Conservation (phyloP, 2,113 vertebrate species). For the Trichomycterus rosablanca region DNA sequence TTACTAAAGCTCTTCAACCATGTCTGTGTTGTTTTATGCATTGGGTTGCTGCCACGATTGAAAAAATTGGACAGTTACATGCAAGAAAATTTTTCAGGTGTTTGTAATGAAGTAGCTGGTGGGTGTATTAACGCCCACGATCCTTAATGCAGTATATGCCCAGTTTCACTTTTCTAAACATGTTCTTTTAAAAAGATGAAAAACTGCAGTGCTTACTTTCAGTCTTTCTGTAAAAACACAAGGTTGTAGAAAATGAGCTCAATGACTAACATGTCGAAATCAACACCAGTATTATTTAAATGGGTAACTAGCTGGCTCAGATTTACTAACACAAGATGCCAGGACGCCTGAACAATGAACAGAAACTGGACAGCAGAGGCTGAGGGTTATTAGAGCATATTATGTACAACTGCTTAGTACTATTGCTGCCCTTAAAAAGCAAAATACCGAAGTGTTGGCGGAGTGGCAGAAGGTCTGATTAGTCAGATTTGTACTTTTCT, state of each 20-base stretch:
- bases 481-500: not conserved
- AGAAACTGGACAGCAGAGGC: slow-evolving; percentile 11
- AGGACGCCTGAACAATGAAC: slow-evolving; percentile 8
- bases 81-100: too few relatives aligned
- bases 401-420: not conserved
- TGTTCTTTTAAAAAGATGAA: too few relatives aligned
- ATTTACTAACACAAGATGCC: not conserved
- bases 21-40: too few relatives aligned
- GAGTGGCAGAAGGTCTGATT: not conserved
- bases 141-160: too few relatives aligned
- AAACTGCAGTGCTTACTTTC: too few relatives aligned
- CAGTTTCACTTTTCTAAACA: too few relatives aligned
- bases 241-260: not conserved
- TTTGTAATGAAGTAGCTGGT: too few relatives aligned
- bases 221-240: too few relatives aligned
- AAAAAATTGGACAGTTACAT: too few relatives aligned
- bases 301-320: slow-evolving; percentile 1
- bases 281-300: not conserved
- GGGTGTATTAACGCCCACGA: too few relatives aligned
- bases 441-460: not conserved
- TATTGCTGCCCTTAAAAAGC: not conserved
- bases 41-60: too few relatives aligned
- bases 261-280: slow-evolving; percentile 13
- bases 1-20: too few relatives aligned
- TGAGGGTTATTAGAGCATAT: not conserved